phyloP scores from a whole-genome alignment of 2,888 invertebrate genomes.

The Drosophila quinaria region DNA sequence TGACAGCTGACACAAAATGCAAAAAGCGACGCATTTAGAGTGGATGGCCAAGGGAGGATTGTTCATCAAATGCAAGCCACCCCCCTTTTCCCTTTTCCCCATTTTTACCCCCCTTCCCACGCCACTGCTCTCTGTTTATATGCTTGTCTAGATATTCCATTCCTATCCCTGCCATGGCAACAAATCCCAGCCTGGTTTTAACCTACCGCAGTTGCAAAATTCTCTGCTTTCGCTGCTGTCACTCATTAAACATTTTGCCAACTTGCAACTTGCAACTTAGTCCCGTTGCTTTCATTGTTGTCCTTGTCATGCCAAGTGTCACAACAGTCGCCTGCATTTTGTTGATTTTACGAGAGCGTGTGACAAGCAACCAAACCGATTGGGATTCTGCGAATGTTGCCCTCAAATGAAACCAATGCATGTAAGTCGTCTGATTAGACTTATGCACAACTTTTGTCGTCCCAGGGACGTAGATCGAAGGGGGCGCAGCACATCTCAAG shows the following conservation, averaged over 20 bases:
- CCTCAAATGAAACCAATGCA: conserved; percentile 48
- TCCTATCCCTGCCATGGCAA: conserved; percentile 16
- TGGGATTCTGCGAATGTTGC: conserved; percentile 63
- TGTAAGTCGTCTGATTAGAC: conserved; percentile 56
- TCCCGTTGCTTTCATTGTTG: conserved; percentile 57
- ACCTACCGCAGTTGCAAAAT: conserved; percentile 74
- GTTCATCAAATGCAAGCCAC: conserved; percentile 24
- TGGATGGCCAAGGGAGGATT: conserved; percentile 47
- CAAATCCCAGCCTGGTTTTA: conserved; percentile 46
- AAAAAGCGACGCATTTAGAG: conserved; percentile 71
- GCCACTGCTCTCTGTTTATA: conserved; percentile 2
- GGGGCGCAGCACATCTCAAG: background rate
- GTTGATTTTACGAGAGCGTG: conserved; percentile 70
- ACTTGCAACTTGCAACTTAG: conserved; percentile 67
- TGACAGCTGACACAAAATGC: conserved; percentile 78
- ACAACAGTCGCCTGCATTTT: conserved; percentile 67
- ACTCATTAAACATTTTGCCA: conserved; percentile 77
- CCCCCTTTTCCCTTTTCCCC: conserved; percentile 8
- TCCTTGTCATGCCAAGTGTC: conserved; percentile 73
- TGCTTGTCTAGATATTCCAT: conserved; percentile 21
- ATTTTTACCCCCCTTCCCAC: background rate
- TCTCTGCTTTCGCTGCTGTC: conserved; percentile 53
- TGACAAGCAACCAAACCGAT: conserved; percentile 60
- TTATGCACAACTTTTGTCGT: conserved; percentile 1
- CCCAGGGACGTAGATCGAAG: conserved; percentile 13